Percentiles rank a stretch among this genome's conserved stretches.
Conservation (phyloP, 1,140 invertebrate species). For the Lepidurus apus region DNA sequence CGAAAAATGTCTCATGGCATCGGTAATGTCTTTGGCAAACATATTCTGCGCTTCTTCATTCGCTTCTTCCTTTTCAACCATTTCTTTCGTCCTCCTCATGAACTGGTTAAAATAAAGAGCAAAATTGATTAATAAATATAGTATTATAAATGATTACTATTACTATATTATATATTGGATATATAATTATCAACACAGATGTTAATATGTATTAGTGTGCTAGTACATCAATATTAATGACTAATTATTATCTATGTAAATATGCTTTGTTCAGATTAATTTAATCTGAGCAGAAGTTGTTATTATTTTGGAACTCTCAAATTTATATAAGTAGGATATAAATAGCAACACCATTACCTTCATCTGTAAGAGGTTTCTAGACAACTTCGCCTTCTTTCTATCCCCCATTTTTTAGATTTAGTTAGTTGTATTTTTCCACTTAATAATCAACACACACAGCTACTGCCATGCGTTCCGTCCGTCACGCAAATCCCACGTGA, state of each 20-base stretch:
- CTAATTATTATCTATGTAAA: no score
- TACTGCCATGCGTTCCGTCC: neutral
- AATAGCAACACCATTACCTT: constrained; percentile 33
- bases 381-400: constrained; percentile 36
- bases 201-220: no score
- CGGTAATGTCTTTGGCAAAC: constrained; percentile 59
- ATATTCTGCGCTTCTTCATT: constrained; percentile 62
- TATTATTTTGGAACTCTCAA: no score
- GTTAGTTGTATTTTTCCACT: neutral
- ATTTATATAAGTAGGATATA: no score
- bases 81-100: constrained; percentile 82
- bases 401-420: neutral
- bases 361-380: constrained; percentile 42
- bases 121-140: no score
- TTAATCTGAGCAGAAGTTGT: no score
- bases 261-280: no score
- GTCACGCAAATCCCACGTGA: neutral
- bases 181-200: constrained; percentile 3
- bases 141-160: neutral
- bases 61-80: constrained; percentile 66
- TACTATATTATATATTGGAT: neutral
- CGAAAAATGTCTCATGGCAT: constrained; percentile 53
- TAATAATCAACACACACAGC: neutral
- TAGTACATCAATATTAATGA: no score
- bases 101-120: constrained; percentile 52